Evolutionary conservation across 2,888 invertebrate genomes (phyloP), one percentile per base, ranked within the genome.

Genomic region (Steinernema hermaphroditum): DNA sequence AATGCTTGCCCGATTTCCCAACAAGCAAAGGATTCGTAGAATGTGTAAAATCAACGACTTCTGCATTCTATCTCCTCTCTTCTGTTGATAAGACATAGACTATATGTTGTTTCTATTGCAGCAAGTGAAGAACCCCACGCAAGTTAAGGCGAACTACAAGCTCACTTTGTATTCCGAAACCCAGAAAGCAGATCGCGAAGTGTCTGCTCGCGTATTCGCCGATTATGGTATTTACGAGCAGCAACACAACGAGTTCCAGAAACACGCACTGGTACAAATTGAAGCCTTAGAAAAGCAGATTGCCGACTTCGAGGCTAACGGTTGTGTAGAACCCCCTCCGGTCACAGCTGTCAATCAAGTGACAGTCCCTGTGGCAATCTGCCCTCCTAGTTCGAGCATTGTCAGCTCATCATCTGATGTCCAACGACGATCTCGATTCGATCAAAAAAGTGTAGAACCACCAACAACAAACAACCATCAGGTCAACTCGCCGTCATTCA

Each of bases 161-260:
- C 68, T 74, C 1, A 50, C 70, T 2, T 62, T 73, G 9, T 57
- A 50, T 83, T 91, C 92, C 24, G 92, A 92, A 82, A 92, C 94
- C 89, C 91, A 92, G 4, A 91, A 91, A 75, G 91, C 92, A 76
- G 92, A 93, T 72, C 90, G 92, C 6, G 91, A 92, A 78, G 91
- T 94, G 75, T 91, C 92, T 2, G 91, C 91, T 79, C 91, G 92
- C 77, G 93, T 94, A 4, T 93, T 94, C 88, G 89, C 91, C 41
- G 88, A 88, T 74, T 93, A 94, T 85, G 93, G 93, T 83, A 91
- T 91, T 88, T 93, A 94, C 85, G 92, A 94, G 89, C 91, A 92
- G 49, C 97, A 98, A 87, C 97, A 98, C 89, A 93, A 94, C 88
- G 93, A 95, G 14, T 97, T 95, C 87, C 93, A 94, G 14, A 91